Evolutionary conservation across 2,113 vertebrate species (phyloP).

Genomic region (Peromyscus polionotus): DNA sequence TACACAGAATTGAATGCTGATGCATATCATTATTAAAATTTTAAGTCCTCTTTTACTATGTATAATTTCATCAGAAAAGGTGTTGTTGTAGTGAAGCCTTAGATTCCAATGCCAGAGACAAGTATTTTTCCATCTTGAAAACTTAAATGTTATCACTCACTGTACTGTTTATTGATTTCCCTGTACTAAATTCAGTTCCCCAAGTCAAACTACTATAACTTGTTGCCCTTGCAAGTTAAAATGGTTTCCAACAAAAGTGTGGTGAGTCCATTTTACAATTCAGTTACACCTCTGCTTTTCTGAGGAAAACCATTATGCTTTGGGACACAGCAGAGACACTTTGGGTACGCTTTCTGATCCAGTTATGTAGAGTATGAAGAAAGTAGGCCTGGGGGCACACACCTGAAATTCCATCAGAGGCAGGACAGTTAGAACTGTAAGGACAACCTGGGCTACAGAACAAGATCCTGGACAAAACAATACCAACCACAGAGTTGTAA

Average conservation of each 20-base stretch:
- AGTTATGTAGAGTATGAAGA: background rate
- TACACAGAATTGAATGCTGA: background rate
- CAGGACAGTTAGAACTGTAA: background rate
- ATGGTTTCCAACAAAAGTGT: background rate
- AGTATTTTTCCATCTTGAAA: background rate
- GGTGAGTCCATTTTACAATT: background rate
- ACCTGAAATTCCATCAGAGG: background rate
- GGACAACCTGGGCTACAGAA: background rate
- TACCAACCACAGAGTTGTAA: background rate
- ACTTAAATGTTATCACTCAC: background rate
- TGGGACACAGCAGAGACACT: background rate
- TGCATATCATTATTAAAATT: background rate
- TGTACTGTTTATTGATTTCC: background rate
- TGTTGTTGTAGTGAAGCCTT: background rate
- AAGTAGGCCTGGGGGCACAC: background rate
- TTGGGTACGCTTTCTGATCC: background rate
- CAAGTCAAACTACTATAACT: background rate
- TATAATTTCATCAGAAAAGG: constrained; percentile 40
- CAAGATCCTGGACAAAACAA: background rate
- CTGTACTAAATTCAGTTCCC: background rate
- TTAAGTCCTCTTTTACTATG: background rate
- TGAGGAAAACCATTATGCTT: background rate
- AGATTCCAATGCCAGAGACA: background rate
- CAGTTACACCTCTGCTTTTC: background rate
- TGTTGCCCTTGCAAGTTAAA: background rate